Evolutionary conservation across 37 sponge, comb jelly and placozoan species (phyloP).

Genomic region (Mnemiopsis leidyi): DNA sequence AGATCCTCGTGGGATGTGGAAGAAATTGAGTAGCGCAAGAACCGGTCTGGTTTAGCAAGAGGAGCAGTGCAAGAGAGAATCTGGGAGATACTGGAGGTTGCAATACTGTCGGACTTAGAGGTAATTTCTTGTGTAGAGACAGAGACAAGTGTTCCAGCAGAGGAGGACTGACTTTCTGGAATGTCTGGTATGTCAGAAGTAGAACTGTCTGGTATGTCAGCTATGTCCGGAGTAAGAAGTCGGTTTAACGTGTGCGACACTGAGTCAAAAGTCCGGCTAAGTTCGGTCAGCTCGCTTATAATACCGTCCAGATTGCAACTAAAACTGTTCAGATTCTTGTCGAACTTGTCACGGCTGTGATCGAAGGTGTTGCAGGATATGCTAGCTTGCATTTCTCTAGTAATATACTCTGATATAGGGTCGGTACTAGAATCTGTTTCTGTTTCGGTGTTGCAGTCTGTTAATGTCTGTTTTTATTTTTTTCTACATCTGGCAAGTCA

Average conservation of each 20-base stretch:
- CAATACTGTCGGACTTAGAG: background rate
- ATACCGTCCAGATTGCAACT: background rate
- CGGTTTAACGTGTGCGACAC: background rate
- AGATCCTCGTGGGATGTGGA: background rate
- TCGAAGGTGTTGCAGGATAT: background rate
- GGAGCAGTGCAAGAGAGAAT: background rate
- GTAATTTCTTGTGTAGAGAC: too few relatives aligned
- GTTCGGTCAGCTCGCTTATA: background rate
- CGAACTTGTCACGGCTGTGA: background rate
- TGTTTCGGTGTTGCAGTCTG: too few relatives aligned
- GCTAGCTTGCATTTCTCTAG: background rate
- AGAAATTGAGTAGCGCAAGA: background rate
- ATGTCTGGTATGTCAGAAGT: background rate
- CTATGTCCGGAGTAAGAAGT: background rate
- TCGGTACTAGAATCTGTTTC: background rate
- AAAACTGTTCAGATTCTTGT: background rate
- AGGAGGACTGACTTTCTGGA: background rate
- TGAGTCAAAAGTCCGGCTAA: background rate
- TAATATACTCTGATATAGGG: background rate
- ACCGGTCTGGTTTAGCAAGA: background rate
- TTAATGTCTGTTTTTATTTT: background rate
- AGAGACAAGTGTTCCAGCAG: background rate
- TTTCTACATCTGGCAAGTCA: background rate
- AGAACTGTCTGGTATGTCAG: background rate
- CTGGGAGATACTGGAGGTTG: background rate